These are phyloP conservation scores for Deilephila elpenor DNA, from an alignment of 2,888 invertebrate species.

Conservation along the genomic window DNA sequence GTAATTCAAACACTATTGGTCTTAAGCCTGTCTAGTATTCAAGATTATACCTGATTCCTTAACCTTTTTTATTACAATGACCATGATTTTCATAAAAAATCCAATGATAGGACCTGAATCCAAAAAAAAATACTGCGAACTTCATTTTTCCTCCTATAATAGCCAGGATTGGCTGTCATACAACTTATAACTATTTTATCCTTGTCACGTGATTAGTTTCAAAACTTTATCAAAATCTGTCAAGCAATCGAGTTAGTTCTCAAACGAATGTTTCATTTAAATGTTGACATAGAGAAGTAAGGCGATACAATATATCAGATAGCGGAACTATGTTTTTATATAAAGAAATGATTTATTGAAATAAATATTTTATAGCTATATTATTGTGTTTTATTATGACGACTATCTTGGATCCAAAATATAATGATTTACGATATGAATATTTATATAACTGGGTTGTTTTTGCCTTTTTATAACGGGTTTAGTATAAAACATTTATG, in stretches of 20 bases:
- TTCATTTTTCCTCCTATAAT: no score
- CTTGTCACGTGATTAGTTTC: not conserved
- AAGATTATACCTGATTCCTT: not conserved
- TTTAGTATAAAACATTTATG: no score
- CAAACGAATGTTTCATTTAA: slow-evolving; percentile 32
- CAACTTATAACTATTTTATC: not conserved
- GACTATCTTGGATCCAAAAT: no score
- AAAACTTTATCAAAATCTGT: not conserved
- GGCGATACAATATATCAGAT: slow-evolving; percentile 45
- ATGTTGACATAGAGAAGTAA: slow-evolving; percentile 39
- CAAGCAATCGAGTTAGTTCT: not conserved
- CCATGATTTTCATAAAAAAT: not conserved
- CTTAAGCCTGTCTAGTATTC: not conserved
- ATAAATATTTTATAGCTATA: slow-evolving; percentile 69
- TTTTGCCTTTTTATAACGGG: no score
- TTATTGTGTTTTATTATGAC: slow-evolving; percentile 42
- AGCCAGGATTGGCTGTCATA: not conserved
- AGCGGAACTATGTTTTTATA: slow-evolving; percentile 61
- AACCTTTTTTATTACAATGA: not conserved
- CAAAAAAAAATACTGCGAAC: fast-evolving
- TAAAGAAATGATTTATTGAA: slow-evolving; percentile 62
- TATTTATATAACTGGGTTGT: no score
- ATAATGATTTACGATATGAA: no score
- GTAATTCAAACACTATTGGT: not conserved
- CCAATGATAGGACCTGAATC: no score